phyloP scores from a whole-genome alignment of 2,797 vertebrate genomes.

The Syngnathus rostellatus region DNA sequence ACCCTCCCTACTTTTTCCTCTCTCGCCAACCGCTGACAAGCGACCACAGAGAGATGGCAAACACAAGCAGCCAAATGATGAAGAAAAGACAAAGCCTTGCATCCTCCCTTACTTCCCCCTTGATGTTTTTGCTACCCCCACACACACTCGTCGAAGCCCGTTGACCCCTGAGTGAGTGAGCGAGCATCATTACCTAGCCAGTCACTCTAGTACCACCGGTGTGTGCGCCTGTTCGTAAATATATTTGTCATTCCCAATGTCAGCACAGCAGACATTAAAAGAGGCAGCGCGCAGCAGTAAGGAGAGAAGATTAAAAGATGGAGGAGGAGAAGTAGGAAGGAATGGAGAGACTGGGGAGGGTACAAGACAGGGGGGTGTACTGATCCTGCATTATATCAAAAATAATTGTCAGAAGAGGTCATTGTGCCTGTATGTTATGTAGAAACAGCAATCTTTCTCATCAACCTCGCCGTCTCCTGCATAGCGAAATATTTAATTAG shows the following conservation, averaged over 20 bases:
- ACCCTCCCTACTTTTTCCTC: slow-evolving; percentile 11
- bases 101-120: slow-evolving; percentile 22
- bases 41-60: slow-evolving; percentile 42
- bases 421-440: slow-evolving; percentile 50
- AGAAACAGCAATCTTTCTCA: slow-evolving; percentile 25
- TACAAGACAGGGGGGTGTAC: slow-evolving; percentile 12
- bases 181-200: slow-evolving; percentile 61
- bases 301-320: slow-evolving; percentile 46
- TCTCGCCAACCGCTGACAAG: slow-evolving; percentile 43
- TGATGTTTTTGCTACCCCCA: slow-evolving; percentile 23
- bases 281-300: slow-evolving; percentile 13
- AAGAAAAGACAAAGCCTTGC: slow-evolving; percentile 20
- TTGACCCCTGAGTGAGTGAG: slow-evolving; percentile 47
- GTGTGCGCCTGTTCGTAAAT: slow-evolving; percentile 28
- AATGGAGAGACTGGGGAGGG: slow-evolving; percentile 13
- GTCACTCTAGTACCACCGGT: slow-evolving; percentile 33
- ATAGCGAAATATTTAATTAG: background rate
- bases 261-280: slow-evolving; percentile 27
- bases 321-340: slow-evolving; percentile 8
- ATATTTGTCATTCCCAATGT: slow-evolving; percentile 52
- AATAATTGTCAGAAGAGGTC: slow-evolving; percentile 60
- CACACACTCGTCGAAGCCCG: slow-evolving; percentile 19
- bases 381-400: slow-evolving; percentile 43
- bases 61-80: slow-evolving; percentile 39
- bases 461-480: slow-evolving; percentile 42